Evolutionary conservation across 2,113 vertebrate genomes (phyloP), one percentile per base, ranked within the genome.

Genomic region (Rhombomys opimus): DNA sequence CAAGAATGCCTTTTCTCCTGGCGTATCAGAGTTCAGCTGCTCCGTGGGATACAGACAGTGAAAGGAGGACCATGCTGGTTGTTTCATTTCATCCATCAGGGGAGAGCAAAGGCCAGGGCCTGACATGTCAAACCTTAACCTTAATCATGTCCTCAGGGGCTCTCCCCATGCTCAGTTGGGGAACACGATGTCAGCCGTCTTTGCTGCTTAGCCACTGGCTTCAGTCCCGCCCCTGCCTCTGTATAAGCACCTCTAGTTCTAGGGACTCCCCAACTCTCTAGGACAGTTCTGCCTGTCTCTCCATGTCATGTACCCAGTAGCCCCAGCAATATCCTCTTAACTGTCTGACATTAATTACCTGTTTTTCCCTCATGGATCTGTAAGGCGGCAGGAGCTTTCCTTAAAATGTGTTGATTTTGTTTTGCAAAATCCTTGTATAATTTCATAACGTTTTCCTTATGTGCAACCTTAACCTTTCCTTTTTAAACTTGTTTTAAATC

Each of bases 371-470:
- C 46, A 9, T 59, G 20, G 30, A 52, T 76, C 30, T 63, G 2
- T 87, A 59, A 85, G 59, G 67, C 41, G 85, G 14, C 50, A 73
- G 46, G 72, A n/a, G 7, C 57, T 63, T 81, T 89, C 38, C 77
- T 46, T 86, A 46, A 87, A 75, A 46, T 46, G 46, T 46, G 46
- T 46, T 46, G 46, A 46, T 46, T 38, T 70, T 50, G 22, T 50
- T 75, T 95, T 91, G 85, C 27, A 95, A 86, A 86, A 92, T 67
- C 57, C 12, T 85, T 30, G 65, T 85, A 73, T 15, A 78, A n/a
- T n/a, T 73, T 88, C 54, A 4, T n/a, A 57, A 57, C 6, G 70
- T 75, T 73, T 93, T 89, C 30, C 14, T 92, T 87, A 76, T 7
- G 22, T 9, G 59, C 22, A 87, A 72, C 3, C 12, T 75, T 95